Evolutionary conservation across 1,140 invertebrate genomes (phyloP).

Genomic region (Scaptomyza hsui): DNA sequence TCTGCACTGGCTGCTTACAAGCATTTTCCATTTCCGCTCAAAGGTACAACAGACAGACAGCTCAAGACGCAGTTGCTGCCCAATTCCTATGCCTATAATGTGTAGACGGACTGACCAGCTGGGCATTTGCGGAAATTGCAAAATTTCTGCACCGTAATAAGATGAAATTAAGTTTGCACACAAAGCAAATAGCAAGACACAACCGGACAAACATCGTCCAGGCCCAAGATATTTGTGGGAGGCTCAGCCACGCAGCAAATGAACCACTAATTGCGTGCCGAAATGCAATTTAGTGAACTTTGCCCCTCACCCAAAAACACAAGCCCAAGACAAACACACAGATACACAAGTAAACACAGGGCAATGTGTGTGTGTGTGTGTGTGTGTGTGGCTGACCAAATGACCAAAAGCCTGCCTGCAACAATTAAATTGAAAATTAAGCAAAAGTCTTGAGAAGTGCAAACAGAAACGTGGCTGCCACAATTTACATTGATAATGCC

Average conservation of each 20-base stretch:
- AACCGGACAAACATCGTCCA: slow-evolving; percentile 38
- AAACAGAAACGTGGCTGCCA: slow-evolving; percentile 43
- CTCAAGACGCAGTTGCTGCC: slow-evolving; percentile 42
- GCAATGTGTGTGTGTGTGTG: slow-evolving; percentile 2
- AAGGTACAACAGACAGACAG: slow-evolving; percentile 29
- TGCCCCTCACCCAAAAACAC: slow-evolving; percentile 33
- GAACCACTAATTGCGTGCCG: slow-evolving; percentile 83
- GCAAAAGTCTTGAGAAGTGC: slow-evolving; percentile 54
- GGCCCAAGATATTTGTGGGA: slow-evolving; percentile 12
- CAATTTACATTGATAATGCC: slow-evolving; percentile 48
- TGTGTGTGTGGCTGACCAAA: slow-evolving; percentile 25
- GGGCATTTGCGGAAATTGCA: slow-evolving; percentile 75
- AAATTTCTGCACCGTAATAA: slow-evolving; percentile 82
- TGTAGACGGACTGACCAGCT: slow-evolving; percentile 37
- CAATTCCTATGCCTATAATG: slow-evolving; percentile 12
- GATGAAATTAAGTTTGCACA: slow-evolving; percentile 80
- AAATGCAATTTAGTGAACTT: slow-evolving; percentile 83
- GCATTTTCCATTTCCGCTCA: slow-evolving; percentile 69
- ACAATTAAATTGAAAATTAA: slow-evolving; percentile 58
- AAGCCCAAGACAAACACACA: slow-evolving; percentile 27
- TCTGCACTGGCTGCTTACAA: slow-evolving; percentile 32
- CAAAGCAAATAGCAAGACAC: slow-evolving; percentile 47
- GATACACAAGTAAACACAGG: slow-evolving; percentile 19
- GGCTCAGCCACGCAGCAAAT: slow-evolving; percentile 73
- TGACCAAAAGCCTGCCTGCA: slow-evolving; percentile 41